phyloP scores from a whole-genome alignment of 2,888 invertebrate species.

The Drosophila nr. fundita region DNA sequence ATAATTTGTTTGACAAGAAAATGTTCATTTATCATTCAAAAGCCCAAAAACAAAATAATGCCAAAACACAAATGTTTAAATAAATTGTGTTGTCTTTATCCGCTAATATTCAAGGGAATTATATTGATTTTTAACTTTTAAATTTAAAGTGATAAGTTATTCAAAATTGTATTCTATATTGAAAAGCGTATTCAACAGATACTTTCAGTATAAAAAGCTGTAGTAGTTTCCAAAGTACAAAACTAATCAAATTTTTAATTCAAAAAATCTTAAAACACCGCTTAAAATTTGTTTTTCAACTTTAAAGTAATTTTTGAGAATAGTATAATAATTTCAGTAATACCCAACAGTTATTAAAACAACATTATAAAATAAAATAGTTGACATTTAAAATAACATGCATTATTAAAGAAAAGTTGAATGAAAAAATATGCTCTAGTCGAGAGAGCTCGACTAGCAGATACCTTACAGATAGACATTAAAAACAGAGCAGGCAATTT shows the following conservation, averaged over 20 bases:
- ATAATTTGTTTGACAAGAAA: slow-evolving; percentile 3
- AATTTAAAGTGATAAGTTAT: background rate
- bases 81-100: background rate
- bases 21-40: slow-evolving; percentile 45
- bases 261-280: background rate
- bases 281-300: rapidly evolving
- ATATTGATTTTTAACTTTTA: background rate
- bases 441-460: too few relatives aligned
- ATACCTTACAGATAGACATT: background rate
- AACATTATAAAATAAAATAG: background rate
- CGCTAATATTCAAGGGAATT: background rate
- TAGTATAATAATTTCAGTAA: background rate
- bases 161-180: background rate
- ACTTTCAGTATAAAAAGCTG: background rate
- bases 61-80: background rate
- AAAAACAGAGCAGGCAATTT: background rate
- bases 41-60: slow-evolving; percentile 23
- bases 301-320: background rate
- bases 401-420: too few relatives aligned
- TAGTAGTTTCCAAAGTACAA: background rate
- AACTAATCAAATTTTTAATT: background rate
- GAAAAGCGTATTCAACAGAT: background rate
- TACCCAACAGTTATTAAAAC: background rate
- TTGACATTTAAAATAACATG: background rate
- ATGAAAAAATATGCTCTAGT: background rate